A percentile compares a stretch with the other conserved stretches of the same genome.
Evolutionary conservation across 2,113 vertebrate species (phyloP).

Genomic region (Accipiter cooperii): DNA sequence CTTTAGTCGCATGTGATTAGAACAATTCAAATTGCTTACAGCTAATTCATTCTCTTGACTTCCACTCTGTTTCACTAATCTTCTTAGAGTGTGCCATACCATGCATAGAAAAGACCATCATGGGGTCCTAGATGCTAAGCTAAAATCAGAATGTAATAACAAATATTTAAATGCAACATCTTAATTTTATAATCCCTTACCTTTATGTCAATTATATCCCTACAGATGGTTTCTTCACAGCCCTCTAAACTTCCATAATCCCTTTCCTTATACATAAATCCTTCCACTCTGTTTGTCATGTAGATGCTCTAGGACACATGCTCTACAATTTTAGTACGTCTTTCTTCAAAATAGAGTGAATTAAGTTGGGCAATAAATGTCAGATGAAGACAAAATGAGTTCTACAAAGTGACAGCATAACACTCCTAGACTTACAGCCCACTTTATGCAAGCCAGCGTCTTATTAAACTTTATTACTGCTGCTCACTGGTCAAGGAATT

Average conservation of each 20-base stretch:
- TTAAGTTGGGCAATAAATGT: constrained; percentile 22
- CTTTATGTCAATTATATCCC: neutral
- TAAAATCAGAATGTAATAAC: neutral
- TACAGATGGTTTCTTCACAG: neutral
- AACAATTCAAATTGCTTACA: neutral
- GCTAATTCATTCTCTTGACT: neutral
- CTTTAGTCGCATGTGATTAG: neutral
- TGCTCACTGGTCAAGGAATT: constrained; percentile 41
- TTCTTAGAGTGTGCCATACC: neutral
- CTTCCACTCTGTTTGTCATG: constrained; percentile 25
- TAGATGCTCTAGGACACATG: constrained; percentile 7
- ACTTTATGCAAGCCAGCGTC: neutral
- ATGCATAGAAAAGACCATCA: neutral
- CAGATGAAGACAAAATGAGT: constrained; percentile 35
- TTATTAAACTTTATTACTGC: constrained; percentile 47
- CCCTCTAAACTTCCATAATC: constrained; percentile 7
- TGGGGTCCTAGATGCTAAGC: neutral
- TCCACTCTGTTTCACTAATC: neutral
- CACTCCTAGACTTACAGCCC: constrained; percentile 16
- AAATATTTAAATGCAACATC: neutral
- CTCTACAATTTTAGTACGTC: constrained; percentile 22
- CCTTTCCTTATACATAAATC: neutral
- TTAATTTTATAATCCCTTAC: neutral
- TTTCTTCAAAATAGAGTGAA: constrained; percentile 3
- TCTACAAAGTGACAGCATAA: constrained; percentile 23